Percentiles rank a stretch among this genome's conserved stretches.
These are phyloP conservation scores for Halictus ligatus DNA, from an alignment of 2,888 invertebrate genomes.

Conservation along the genomic window DNA sequence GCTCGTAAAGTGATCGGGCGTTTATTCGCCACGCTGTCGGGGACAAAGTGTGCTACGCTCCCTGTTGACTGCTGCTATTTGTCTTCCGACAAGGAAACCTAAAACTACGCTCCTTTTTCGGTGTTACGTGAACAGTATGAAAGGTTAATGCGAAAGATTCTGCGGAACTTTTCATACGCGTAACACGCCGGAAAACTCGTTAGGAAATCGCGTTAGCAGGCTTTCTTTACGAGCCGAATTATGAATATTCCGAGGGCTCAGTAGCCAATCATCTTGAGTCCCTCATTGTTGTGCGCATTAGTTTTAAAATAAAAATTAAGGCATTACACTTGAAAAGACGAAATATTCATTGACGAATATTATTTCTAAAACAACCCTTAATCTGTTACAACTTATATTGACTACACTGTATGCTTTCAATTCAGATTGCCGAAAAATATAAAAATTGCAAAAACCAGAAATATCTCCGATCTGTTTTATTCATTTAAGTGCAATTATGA, in stretches of 20 bases:
- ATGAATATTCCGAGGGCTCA: neutral
- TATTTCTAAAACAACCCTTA: neutral
- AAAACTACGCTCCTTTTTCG: conserved; percentile 74
- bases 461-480: neutral
- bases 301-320: too few relatives aligned
- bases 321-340: neutral
- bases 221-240: neutral
- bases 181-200: neutral
- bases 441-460: neutral
- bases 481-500: conserved; percentile 5
- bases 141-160: conserved; percentile 67
- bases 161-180: neutral
- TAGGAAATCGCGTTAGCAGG: neutral
- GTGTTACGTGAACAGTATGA: conserved; percentile 70
- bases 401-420: too few relatives aligned
- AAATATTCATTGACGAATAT: neutral
- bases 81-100: conserved; percentile 76
- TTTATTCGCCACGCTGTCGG: conserved; percentile 76
- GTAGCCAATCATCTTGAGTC: neutral
- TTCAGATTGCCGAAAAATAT: too few relatives aligned
- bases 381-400: too few relatives aligned
- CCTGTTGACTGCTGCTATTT: conserved; percentile 77
- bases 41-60: conserved; percentile 80
- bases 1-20: conserved; percentile 77
- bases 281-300: neutral